A percentile compares a stretch with the other conserved stretches of the same genome.
Evolutionary conservation across 1,140 invertebrate species (phyloP).

Genomic region (Eriocheir sinensis): DNA sequence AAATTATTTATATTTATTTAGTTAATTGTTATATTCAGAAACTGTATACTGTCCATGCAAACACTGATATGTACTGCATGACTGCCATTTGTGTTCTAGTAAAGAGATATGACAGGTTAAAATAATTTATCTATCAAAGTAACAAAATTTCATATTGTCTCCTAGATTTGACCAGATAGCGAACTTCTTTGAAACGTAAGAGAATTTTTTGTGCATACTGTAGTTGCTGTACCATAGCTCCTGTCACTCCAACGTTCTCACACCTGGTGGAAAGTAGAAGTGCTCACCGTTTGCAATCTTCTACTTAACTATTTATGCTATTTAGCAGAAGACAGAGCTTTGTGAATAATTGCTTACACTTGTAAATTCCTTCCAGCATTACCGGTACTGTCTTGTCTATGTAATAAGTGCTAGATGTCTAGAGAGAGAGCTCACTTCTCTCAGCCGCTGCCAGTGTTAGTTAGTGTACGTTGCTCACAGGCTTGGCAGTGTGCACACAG

Average conservation of each 20-base stretch:
- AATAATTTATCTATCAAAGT: constrained; percentile 24
- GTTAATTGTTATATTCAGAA: not conserved
- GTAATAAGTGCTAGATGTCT: constrained; percentile 4
- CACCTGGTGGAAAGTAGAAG: not conserved
- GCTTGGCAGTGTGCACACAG: not conserved
- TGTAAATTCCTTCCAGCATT: not conserved
- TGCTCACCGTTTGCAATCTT: not conserved
- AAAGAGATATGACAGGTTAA: not conserved
- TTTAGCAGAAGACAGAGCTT: not conserved
- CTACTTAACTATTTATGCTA: no score
- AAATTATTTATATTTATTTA: not conserved
- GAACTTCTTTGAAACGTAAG: constrained; percentile 76
- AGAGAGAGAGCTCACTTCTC: not conserved
- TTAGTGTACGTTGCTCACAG: not conserved
- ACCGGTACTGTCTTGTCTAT: not conserved
- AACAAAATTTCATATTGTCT: constrained; percentile 61
- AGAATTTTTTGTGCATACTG: constrained; percentile 45
- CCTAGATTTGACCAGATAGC: constrained; percentile 75
- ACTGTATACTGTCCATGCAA: not conserved
- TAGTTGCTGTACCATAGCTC: constrained; percentile 43
- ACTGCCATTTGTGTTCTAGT: not conserved
- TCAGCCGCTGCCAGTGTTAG: not conserved
- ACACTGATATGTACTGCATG: not conserved
- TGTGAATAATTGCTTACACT: constrained; percentile 10
- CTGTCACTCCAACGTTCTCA: not conserved